A percentile compares a stretch with the other conserved stretches of the same genome.
Conservation (phyloP, 2,113 vertebrate genomes). For the Elachura formosa region DNA sequence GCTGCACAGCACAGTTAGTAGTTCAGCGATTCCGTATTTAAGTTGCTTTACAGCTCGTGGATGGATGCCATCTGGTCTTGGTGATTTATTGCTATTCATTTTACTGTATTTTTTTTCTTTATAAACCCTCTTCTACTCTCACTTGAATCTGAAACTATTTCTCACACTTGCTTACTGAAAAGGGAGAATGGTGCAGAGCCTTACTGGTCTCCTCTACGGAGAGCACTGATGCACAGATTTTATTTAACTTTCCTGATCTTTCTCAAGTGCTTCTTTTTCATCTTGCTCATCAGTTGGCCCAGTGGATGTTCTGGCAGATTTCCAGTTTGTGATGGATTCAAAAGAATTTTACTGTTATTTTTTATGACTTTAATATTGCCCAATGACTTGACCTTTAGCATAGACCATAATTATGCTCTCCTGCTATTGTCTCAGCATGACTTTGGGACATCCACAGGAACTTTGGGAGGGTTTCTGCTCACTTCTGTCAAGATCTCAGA, state of each 20-base stretch:
- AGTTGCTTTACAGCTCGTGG: constrained; percentile 45
- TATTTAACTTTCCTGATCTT: constrained; percentile 1
- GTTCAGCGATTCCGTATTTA: neutral
- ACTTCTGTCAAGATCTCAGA: neutral
- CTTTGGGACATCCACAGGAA: neutral
- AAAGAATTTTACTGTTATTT: neutral
- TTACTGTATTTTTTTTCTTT: neutral
- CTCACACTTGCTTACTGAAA: neutral
- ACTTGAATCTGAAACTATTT: neutral
- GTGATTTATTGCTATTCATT: constrained; percentile 58
- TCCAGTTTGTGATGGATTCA: neutral
- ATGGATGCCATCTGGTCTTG: constrained; percentile 42
- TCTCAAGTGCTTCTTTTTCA: neutral
- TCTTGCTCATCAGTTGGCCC: neutral
- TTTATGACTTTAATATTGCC: neutral
- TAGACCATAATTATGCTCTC: neutral
- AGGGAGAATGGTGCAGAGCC: neutral
- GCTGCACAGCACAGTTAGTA: constrained; percentile 16
- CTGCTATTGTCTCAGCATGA: neutral
- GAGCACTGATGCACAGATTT: neutral
- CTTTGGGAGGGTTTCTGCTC: neutral
- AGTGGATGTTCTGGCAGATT: neutral
- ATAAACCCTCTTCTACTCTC: neutral
- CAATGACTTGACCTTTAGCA: neutral
- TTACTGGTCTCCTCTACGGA: neutral